Percentiles rank a stretch among this genome's conserved stretches.
Evolutionary conservation across 2,113 vertebrate genomes (phyloP).

Genomic region (Puntigrus tetrazona): DNA sequence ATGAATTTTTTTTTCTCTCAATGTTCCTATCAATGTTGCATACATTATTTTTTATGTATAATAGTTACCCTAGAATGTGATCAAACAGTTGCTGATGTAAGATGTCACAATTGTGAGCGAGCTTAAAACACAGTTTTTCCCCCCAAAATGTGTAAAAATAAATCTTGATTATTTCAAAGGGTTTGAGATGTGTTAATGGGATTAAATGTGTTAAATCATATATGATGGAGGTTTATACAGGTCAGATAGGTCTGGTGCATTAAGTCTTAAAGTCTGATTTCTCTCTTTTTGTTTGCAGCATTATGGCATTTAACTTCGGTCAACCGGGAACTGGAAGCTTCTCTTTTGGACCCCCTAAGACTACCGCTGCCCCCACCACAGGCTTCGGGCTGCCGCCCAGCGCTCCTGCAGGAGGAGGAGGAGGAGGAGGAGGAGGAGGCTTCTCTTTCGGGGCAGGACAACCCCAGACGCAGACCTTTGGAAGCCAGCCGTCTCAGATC

Average conservation of each 20-base stretch:
- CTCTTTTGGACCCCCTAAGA: constrained; percentile 69
- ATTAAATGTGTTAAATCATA: too few relatives aligned
- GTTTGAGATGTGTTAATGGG: too few relatives aligned
- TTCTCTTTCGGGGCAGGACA: constrained; percentile 75
- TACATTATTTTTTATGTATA: too few relatives aligned
- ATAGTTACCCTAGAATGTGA: too few relatives aligned
- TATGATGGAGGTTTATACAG: background rate
- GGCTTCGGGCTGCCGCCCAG: constrained; percentile 73
- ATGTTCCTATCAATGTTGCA: too few relatives aligned
- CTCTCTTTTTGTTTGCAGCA: background rate
- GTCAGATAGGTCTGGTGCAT: background rate
- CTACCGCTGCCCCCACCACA: constrained; percentile 63
- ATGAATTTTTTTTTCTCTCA: too few relatives aligned
- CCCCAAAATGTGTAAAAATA: too few relatives aligned
- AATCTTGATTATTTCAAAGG: too few relatives aligned
- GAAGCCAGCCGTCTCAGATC: constrained; percentile 61
- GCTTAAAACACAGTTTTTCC: too few relatives aligned
- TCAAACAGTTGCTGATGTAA: too few relatives aligned
- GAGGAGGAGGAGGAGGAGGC: too few relatives aligned
- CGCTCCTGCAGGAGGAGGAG: constrained; percentile 67
- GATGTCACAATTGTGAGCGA: too few relatives aligned
- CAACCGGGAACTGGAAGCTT: constrained; percentile 50
- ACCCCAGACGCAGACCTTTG: constrained; percentile 59
- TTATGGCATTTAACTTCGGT: constrained; percentile 77
- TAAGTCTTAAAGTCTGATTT: background rate